A percentile compares a stretch with the other conserved stretches of the same genome.
Evolutionary conservation across 2,113 vertebrate species (phyloP).

Genomic region (Chionomys nivalis): DNA sequence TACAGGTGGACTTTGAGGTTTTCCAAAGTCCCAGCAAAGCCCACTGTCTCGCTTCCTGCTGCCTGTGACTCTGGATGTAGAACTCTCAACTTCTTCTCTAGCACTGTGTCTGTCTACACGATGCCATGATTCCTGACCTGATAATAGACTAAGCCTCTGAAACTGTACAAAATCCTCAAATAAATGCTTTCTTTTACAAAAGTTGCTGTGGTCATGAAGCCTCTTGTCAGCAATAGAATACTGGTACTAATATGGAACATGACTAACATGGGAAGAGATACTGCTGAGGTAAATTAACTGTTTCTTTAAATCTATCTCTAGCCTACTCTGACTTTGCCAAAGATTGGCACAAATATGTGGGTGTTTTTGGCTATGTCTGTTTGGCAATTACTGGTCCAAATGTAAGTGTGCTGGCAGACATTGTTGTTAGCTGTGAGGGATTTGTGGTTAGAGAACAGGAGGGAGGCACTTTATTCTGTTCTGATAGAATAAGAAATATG

Average conservation of each 20-base stretch:
- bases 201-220: not conserved
- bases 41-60: too few relatives aligned
- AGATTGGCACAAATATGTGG: not conserved
- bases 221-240: not conserved
- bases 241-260: not conserved
- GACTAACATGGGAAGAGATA: not conserved
- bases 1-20: not conserved
- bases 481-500: not conserved
- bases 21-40: not conserved
- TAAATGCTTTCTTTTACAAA: not conserved
- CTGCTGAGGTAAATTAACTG: not conserved
- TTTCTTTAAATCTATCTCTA: not conserved
- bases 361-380: not conserved
- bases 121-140: too few relatives aligned
- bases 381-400: not conserved
- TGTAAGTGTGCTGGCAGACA: not conserved
- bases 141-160: too few relatives aligned
- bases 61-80: too few relatives aligned
- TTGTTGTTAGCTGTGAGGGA: not conserved
- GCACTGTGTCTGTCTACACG: too few relatives aligned
- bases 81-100: too few relatives aligned
- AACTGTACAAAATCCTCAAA: too few relatives aligned
- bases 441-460: not conserved
- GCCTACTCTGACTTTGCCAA: not conserved
- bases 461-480: not conserved